Evolutionary conservation across 2,113 vertebrate genomes (phyloP).

Genomic region (Boulengeromyrus knoepffleri): DNA sequence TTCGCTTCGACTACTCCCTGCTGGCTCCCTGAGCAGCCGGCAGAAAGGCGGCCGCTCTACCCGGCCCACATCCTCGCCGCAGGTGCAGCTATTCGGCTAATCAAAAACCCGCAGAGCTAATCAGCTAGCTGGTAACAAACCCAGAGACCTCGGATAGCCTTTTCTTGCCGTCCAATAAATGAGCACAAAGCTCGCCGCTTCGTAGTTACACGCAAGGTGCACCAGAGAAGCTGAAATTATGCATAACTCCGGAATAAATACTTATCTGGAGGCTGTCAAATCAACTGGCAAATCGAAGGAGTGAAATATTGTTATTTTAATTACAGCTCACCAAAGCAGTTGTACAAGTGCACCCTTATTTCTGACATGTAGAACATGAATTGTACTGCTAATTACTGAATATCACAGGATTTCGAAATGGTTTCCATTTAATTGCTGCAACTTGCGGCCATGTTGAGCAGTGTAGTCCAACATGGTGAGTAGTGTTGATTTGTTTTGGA

Average conservation of each 20-base stretch:
- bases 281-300: not conserved
- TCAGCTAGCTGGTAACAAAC: not conserved
- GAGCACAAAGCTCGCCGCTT: not conserved
- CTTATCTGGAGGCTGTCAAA: not conserved
- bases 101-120: slow-evolving; percentile 2
- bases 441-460: not conserved
- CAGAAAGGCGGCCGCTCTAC: not conserved
- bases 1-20: not conserved
- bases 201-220: no score
- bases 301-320: not conserved
- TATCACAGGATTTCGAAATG: not conserved
- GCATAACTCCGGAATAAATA: not conserved
- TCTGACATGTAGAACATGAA: not conserved
- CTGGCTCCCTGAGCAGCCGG: not conserved
- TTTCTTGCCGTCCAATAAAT: not conserved
- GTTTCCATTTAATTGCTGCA: not conserved
- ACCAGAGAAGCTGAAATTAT: not conserved
- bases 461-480: not conserved
- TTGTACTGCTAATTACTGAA: not conserved
- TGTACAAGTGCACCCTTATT: not conserved
- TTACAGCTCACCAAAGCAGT: not conserved
- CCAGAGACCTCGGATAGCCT: not conserved
- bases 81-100: not conserved
- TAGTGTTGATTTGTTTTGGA: not conserved
- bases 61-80: not conserved